Percentiles rank a stretch among this genome's conserved stretches.
Evolutionary conservation across 2,113 vertebrate species (phyloP).

Genomic region (Toxotes jaculatrix): DNA sequence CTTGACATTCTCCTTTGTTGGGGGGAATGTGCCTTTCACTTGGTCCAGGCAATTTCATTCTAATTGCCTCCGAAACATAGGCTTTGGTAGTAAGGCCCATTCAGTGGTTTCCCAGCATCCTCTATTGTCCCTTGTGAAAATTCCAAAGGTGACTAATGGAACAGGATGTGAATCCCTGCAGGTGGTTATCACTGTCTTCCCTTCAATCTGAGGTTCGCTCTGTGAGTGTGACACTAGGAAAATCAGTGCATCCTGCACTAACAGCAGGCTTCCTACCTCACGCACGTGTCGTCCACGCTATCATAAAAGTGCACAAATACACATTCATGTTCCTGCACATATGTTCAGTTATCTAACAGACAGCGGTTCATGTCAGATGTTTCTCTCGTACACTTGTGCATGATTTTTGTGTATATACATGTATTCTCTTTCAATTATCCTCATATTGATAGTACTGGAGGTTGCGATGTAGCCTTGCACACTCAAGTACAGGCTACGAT

Average conservation of each 20-base stretch:
- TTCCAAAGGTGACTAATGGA: constrained; percentile 74
- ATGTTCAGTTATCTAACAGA: constrained; percentile 15
- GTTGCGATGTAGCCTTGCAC: constrained; percentile 29
- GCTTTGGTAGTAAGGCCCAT: constrained; percentile 53
- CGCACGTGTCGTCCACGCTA: constrained; percentile 18
- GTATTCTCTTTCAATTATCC: constrained; percentile 56
- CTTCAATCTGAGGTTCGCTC: constrained; percentile 70
- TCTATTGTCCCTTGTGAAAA: constrained; percentile 69
- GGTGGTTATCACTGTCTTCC: constrained; percentile 74
- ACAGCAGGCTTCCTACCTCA: constrained; percentile 60
- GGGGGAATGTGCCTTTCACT: constrained; percentile 69
- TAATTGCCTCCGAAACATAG: constrained; percentile 78
- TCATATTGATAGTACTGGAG: constrained; percentile 46
- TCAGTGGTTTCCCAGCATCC: constrained; percentile 44
- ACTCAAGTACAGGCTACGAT: constrained; percentile 25
- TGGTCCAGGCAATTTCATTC: constrained; percentile 73
- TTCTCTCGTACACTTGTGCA: constrained; percentile 2
- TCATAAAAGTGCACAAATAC: constrained; percentile 25
- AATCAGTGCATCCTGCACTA: constrained; percentile 65
- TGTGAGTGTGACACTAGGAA: constrained; percentile 57
- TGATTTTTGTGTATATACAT: constrained; percentile 27
- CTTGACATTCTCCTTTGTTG: constrained; percentile 54
- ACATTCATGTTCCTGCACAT: constrained; percentile 11
- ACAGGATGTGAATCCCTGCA: constrained; percentile 63
- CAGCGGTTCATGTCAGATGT: constrained; percentile 21